Conservation (phyloP, 1,140 invertebrate genomes). For the Anastrepha ludens region DNA sequence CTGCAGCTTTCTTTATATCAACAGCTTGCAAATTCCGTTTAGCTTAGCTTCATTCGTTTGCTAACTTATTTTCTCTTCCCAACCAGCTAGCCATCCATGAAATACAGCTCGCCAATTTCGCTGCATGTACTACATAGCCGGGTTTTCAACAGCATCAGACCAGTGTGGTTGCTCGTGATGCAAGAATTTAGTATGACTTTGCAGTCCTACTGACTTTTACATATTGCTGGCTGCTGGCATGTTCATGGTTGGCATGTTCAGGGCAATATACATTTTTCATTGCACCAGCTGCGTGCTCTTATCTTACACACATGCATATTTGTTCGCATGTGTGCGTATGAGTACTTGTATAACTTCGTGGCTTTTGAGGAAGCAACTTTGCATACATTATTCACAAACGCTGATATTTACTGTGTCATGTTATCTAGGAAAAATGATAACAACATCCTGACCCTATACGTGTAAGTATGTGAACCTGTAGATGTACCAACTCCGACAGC, state of each 20-base stretch:
- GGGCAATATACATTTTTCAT: slow-evolving; percentile 22
- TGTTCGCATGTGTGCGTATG: too few species aligned
- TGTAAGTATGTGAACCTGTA: neutral
- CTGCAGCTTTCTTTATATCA: too few species aligned
- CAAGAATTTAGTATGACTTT: neutral
- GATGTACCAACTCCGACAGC: neutral
- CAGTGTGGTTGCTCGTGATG: neutral
- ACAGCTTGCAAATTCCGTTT: too few species aligned
- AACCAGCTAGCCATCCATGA: neutral
- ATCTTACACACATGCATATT: neutral
- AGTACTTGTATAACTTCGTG: neutral
- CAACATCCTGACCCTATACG: neutral
- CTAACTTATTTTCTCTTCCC: neutral
- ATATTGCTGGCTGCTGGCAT: neutral
- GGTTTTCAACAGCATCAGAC: neutral
- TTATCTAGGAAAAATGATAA: slow-evolving; percentile 52
- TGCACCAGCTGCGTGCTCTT: neutral
- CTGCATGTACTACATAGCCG: neutral
- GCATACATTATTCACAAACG: slow-evolving; percentile 30
- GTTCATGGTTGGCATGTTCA: neutral
- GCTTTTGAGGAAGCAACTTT: slow-evolving; percentile 31
- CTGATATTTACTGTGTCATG: slow-evolving; percentile 44
- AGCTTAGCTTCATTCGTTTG: too few species aligned
- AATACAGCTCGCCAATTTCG: neutral
- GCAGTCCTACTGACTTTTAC: neutral